phyloP scores from a whole-genome alignment of 2,113 vertebrate genomes.

The Neoarius graeffei region DNA sequence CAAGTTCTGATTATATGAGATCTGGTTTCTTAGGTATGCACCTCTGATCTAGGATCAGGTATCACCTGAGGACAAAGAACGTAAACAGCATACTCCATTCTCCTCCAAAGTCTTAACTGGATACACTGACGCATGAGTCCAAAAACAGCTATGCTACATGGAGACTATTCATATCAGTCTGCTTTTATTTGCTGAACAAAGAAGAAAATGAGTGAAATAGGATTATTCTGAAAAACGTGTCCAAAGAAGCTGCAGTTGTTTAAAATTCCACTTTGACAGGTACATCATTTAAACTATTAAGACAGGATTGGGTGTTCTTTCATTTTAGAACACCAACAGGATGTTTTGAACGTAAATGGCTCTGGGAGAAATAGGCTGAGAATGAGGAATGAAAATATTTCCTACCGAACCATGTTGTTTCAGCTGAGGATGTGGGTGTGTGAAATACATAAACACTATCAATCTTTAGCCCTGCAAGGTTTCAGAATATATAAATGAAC shows the following conservation, averaged over 20 bases:
- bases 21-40: slow-evolving; percentile 9
- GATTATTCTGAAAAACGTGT: slow-evolving; percentile 5
- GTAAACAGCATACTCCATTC: neutral
- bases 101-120: slow-evolving; percentile 13
- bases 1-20: neutral
- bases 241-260: slow-evolving; percentile 17
- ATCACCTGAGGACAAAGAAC: slow-evolving; percentile 16
- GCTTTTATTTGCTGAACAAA: slow-evolving; percentile 14
- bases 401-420: slow-evolving; percentile 45
- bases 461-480: slow-evolving; percentile 26
- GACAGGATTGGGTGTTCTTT: neutral
- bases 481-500: slow-evolving; percentile 30
- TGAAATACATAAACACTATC: slow-evolving; percentile 47
- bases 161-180: slow-evolving; percentile 17
- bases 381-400: slow-evolving; percentile 35
- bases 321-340: slow-evolving; percentile 44
- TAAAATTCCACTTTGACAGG: slow-evolving; percentile 20
- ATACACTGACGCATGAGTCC: slow-evolving; percentile 7
- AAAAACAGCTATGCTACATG: slow-evolving; percentile 9
- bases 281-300: slow-evolving; percentile 12
- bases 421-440: slow-evolving; percentile 43
- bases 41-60: slow-evolving; percentile 5
- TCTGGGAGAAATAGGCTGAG: slow-evolving; percentile 11
- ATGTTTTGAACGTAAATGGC: slow-evolving; percentile 46
- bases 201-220: slow-evolving; percentile 10